phyloP scores from a whole-genome alignment of 2,113 vertebrate species.

The Larimichthys polyactis region DNA sequence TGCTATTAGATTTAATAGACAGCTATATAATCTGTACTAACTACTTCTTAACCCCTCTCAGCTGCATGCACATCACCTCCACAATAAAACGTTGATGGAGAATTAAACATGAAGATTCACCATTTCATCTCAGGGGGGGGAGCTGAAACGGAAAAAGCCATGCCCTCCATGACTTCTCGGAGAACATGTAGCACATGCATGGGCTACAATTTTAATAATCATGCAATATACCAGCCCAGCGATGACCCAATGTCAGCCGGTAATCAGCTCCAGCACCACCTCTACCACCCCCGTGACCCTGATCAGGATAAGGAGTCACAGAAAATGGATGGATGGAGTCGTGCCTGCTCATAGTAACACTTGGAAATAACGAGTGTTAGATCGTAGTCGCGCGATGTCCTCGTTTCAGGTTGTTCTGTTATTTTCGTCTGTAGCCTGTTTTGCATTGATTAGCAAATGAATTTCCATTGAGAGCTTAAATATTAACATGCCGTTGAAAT shows the following conservation, averaged over 20 bases:
- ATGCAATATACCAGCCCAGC: too few relatives aligned
- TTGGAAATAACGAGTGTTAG: neutral
- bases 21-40: neutral
- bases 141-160: neutral
- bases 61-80: neutral
- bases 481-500: too few relatives aligned
- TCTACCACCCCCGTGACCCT: too few relatives aligned
- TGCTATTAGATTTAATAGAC: neutral
- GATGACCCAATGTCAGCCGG: too few relatives aligned
- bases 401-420: neutral
- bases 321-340: too few relatives aligned
- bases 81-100: neutral
- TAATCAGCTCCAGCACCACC: too few relatives aligned
- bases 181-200: too few relatives aligned
- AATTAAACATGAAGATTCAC: neutral
- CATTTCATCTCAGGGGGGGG: neutral
- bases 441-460: neutral
- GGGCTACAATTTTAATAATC: neutral
- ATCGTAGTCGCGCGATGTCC: neutral
- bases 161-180: neutral
- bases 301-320: too few relatives aligned
- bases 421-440: neutral
- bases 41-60: neutral
- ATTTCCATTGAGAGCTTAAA: neutral
- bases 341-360: neutral